A percentile compares a stretch with the other conserved stretches of the same genome.
These are phyloP conservation scores for Diabrotica undecimpunctata DNA, from an alignment of 1,140 invertebrate genomes.

Conservation along the genomic window DNA sequence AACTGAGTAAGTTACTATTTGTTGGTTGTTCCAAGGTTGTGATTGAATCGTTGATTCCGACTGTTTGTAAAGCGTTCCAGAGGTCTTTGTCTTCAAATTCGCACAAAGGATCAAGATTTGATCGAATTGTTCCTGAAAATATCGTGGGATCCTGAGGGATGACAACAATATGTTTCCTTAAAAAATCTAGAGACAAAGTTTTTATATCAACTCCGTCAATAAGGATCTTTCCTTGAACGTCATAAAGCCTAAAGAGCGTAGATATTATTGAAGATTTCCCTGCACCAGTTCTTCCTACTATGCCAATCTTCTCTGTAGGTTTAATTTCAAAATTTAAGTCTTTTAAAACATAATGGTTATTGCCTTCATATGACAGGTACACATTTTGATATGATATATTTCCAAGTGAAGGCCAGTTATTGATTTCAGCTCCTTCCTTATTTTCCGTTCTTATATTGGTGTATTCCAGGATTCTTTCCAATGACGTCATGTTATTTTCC, in stretches of 20 bases:
- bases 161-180: slow-evolving; percentile 58
- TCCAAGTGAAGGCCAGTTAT: slow-evolving; percentile 66
- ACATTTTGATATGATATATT: slow-evolving; percentile 54
- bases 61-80: slow-evolving; percentile 40
- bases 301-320: slow-evolving; percentile 57
- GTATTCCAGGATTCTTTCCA: slow-evolving; percentile 55
- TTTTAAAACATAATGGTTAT: slow-evolving; percentile 62
- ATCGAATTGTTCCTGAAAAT: slow-evolving; percentile 55
- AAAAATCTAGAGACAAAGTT: slow-evolving; percentile 58
- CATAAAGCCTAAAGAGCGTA: slow-evolving; percentile 68
- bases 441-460: not conserved
- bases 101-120: slow-evolving; percentile 57
- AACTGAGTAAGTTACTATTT: slow-evolving; percentile 65
- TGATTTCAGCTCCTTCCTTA: slow-evolving; percentile 43
- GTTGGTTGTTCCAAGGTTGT: slow-evolving; percentile 46
- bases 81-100: slow-evolving; percentile 50
- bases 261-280: slow-evolving; percentile 73
- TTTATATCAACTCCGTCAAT: slow-evolving; percentile 66
- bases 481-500: slow-evolving; percentile 83
- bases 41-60: slow-evolving; percentile 42
- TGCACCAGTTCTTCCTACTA: slow-evolving; percentile 52
- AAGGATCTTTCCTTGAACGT: slow-evolving; percentile 55
- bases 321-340: slow-evolving; percentile 60
- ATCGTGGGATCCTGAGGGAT: slow-evolving; percentile 64
- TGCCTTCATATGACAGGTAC: slow-evolving; percentile 58